Conservation (phyloP, 2,113 vertebrate genomes). For the Entelurus aequoreus region DNA sequence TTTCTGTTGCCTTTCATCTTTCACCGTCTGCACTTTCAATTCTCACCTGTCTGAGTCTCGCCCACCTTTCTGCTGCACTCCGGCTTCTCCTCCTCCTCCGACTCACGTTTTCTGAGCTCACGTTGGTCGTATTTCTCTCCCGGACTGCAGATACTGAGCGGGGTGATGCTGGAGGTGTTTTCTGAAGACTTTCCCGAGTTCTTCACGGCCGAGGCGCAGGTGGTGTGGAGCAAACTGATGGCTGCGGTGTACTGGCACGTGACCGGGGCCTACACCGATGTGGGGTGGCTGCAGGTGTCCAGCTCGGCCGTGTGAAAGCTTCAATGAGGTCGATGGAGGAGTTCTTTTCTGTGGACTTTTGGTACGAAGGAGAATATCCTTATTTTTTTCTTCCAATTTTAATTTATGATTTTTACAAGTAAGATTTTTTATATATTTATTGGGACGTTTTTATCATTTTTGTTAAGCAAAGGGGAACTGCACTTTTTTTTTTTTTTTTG, state of each 20-base stretch:
- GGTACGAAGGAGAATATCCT: neutral
- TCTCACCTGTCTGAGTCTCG: slow-evolving; percentile 40
- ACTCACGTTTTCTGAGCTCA: neutral
- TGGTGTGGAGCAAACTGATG: slow-evolving; percentile 89
- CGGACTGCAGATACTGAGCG: slow-evolving; percentile 80
- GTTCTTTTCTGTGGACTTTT: slow-evolving; percentile 22
- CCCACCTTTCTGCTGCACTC: slow-evolving; percentile 18
- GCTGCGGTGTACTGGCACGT: slow-evolving; percentile 86
- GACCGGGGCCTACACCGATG: slow-evolving; percentile 90
- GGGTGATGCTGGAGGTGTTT: slow-evolving; percentile 88
- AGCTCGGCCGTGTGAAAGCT: slow-evolving; percentile 82
- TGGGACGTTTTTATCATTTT: too few species aligned
- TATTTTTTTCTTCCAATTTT: too few species aligned
- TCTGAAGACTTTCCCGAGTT: slow-evolving; percentile 83
- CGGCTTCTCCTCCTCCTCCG: slow-evolving; percentile 2
- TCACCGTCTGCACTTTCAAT: slow-evolving; percentile 40
- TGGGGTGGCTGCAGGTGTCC: slow-evolving; percentile 93
- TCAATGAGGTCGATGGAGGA: neutral
- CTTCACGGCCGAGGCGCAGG: slow-evolving; percentile 84
- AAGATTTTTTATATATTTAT: too few species aligned
- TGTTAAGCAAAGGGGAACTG: too few species aligned
- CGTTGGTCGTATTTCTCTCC: neutral
- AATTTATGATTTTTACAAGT: too few species aligned
- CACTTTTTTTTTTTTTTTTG: too few species aligned
- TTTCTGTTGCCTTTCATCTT: too few species aligned